A percentile compares a stretch with the other conserved stretches of the same genome.
phyloP scores from a whole-genome alignment of 2,113 vertebrate species.

The Paradoxurus hermaphroditus region DNA sequence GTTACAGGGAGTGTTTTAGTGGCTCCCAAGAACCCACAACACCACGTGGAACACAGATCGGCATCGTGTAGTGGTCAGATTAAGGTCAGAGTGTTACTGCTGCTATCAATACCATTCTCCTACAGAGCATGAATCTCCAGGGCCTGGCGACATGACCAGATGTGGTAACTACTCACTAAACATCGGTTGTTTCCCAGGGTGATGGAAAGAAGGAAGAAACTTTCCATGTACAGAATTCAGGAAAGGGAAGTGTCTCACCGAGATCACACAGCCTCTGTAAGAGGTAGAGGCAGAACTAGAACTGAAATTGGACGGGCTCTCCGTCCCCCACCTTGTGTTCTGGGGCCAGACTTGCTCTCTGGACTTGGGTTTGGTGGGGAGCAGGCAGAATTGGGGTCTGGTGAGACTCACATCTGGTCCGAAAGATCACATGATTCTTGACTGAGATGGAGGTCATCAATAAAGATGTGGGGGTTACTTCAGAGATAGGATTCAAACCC shows the following conservation, averaged over 20 bases:
- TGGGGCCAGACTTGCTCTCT: too few relatives aligned
- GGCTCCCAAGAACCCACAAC: not conserved
- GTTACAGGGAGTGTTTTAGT: not conserved
- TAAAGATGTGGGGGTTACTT: not conserved
- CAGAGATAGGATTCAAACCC: not conserved
- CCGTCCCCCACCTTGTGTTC: rapidly evolving
- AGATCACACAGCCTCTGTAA: not conserved
- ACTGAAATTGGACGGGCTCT: rapidly evolving
- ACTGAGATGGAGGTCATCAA: not conserved
- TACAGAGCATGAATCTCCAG: not conserved
- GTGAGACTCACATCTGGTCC: too few relatives aligned
- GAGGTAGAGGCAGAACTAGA: rapidly evolving
- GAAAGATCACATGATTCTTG: not conserved
- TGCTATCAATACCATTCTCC: not conserved
- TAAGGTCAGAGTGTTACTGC: not conserved
- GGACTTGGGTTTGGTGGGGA: too few relatives aligned
- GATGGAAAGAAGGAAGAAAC: not conserved
- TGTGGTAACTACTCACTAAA: not conserved
- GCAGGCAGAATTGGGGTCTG: too few relatives aligned
- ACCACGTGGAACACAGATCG: too few relatives aligned
- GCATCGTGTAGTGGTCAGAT: rapidly evolving
- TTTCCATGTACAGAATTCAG: not conserved
- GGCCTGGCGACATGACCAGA: not conserved
- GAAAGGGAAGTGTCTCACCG: not conserved
- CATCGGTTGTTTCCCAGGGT: rapidly evolving